Percentiles rank a stretch among this genome's conserved stretches.
Conservation (phyloP, 1,140 invertebrate genomes). For the Ladona fulva region DNA sequence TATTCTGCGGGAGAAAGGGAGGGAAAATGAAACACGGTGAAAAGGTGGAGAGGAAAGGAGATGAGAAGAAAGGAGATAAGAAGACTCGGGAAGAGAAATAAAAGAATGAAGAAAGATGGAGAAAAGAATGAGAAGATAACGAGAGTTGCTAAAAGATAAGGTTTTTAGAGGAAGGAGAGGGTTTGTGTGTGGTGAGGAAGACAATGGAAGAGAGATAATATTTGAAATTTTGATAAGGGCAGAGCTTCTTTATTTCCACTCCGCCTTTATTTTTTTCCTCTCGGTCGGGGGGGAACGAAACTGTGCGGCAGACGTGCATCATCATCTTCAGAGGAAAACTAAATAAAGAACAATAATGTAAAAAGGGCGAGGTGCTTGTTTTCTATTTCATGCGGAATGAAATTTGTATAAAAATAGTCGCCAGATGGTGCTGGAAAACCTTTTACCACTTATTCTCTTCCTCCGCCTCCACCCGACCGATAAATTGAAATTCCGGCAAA, state of each 20-base stretch:
- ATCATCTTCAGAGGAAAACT: constrained; percentile 2
- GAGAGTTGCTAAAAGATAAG: neutral
- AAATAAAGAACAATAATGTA: neutral
- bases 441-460: neutral
- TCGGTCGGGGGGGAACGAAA: neutral
- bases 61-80: neutral
- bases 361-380: neutral
- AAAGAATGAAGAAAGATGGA: neutral
- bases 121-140: neutral
- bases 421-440: neutral
- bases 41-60: neutral
- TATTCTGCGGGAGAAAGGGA: no score
- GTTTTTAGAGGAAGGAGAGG: neutral
- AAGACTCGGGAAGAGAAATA: neutral
- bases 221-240: constrained; percentile 1
- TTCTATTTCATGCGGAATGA: constrained; percentile 1
- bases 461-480: no score
- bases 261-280: neutral
- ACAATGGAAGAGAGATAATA: neutral
- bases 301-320: neutral
- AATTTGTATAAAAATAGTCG: constrained; percentile 4
- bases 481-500: no score
- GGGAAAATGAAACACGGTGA: no score
- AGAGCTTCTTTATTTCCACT: neutral
- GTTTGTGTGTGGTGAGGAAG: neutral